Base-by-base conservation (phyloP, 2,888 invertebrate species). In the Serripes groenlandicus region DNA sequence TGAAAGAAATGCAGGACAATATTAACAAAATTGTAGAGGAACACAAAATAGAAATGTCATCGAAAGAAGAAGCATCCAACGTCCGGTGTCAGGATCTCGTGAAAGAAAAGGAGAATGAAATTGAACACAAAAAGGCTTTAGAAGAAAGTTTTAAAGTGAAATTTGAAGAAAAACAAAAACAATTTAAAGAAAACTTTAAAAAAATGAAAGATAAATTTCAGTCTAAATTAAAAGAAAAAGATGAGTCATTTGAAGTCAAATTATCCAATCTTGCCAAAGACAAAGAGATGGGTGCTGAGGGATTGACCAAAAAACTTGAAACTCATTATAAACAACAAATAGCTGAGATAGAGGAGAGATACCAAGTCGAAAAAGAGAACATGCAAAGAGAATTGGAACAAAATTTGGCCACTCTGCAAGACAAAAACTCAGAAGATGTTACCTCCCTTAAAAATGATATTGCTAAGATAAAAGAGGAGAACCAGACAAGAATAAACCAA, bases 181-280 rank as follows among this genome's bases (percentile, higher is more conserved):
- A 91, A 58, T 90, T 87, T 74, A 93, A 93, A 75, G 92, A 92
- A 23, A 90, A 85, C 21, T 87, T 92, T 73, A 81, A 78, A 15
- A 91, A 91, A 83, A 75, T 93, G 78, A 92, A 92, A 77, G 91
- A 91, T 32, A 83, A 86, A 37, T 92, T 91, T 80, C 89, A 93
- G 72, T 88, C 90, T 9, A 91, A 89, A 58, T 30, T 91, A 23
- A 88, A 89, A 66, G 90, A 91, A 62, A 92, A 92, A 75, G 92
- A 93, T 66, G 83, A 82, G 26, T 83, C 86, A n/a, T 90, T 89
- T 82, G 89, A 93, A 81, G 78, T 81, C 30, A 88, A 87, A 49
- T 69, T 91, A 23, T 81, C 85, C 60, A 91, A 93, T 30, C 64
- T 92, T 18, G 88, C 80, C 2, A 81, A 88, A 64, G 90, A 92